Conservation (phyloP, 2,797 vertebrate genomes). For the Sebastes jordani region DNA sequence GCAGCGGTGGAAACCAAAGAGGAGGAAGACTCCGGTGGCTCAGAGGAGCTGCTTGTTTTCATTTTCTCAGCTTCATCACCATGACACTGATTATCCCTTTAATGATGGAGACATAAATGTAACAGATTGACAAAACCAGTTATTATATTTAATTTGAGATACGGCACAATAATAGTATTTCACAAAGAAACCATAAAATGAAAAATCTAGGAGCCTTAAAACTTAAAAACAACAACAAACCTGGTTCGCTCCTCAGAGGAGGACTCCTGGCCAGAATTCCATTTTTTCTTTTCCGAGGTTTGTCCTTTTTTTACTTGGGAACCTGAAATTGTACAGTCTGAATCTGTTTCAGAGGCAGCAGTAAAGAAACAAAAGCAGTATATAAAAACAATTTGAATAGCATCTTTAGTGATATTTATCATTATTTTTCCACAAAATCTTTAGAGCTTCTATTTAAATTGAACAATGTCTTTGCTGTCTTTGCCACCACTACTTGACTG, state of each 20-base stretch:
- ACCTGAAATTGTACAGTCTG: constrained; percentile 1
- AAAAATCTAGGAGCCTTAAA: not conserved
- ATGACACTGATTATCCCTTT: constrained; percentile 43
- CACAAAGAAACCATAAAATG: not conserved
- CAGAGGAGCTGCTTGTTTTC: constrained; percentile 50
- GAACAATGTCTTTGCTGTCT: not conserved
- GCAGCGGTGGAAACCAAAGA: constrained; percentile 31
- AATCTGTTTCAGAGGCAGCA: constrained; percentile 26
- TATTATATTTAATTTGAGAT: not conserved
- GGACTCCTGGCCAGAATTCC: not conserved
- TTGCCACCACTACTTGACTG: not conserved
- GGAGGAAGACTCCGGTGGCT: constrained; percentile 50
- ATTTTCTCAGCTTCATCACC: constrained; percentile 57
- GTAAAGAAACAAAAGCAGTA: not conserved
- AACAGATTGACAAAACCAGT: not conserved
- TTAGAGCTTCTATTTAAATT: not conserved
- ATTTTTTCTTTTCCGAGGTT: constrained; percentile 42
- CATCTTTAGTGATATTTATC: not conserved
- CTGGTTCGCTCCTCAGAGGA: constrained; percentile 47
- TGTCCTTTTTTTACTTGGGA: constrained; percentile 51
- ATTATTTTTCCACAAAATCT: not conserved
- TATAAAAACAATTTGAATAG: not conserved
- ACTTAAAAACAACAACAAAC: constrained; percentile 34
- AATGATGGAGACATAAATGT: not conserved
- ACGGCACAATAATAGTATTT: not conserved